Percentiles rank a stretch among this genome's conserved stretches.
Evolutionary conservation across 2,888 invertebrate genomes (phyloP).

Genomic region (Phalera bucephala): DNA sequence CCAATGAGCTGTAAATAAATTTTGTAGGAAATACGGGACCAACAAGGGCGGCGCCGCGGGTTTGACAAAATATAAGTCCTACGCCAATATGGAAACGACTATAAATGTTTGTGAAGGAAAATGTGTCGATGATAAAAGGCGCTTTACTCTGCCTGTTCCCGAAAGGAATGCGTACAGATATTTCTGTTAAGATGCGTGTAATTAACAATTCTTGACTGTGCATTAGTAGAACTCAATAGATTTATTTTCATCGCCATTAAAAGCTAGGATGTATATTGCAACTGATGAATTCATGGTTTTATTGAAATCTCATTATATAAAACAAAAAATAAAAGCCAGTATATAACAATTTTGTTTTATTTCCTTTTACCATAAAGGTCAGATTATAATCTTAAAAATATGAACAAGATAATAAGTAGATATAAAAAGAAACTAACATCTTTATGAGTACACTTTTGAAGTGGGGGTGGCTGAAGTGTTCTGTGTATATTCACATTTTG

Average conservation of each 20-base stretch:
- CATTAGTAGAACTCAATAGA: conserved; percentile 27
- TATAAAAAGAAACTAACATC: no score
- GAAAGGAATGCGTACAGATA: conserved; percentile 19
- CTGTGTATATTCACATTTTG: no score
- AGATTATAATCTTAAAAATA: no score
- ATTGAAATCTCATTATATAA: conserved; percentile 18
- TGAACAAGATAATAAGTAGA: no score
- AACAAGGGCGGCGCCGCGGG: conserved; percentile 48
- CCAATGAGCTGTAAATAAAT: conserved; percentile 38
- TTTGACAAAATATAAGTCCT: conserved; percentile 30
- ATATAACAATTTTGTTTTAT: conserved; percentile 22
- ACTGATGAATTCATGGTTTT: neutral
- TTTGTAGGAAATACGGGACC: conserved; percentile 64
- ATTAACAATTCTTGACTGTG: conserved; percentile 28
- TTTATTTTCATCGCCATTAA: conserved; percentile 24
- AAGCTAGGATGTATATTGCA: conserved; percentile 13
- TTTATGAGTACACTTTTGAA: no score
- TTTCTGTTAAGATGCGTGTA: conserved; percentile 24
- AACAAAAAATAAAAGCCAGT: conserved; percentile 27
- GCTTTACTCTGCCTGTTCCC: conserved; percentile 24
- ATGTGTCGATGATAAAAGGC: conserved; percentile 16
- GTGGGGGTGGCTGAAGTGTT: no score
- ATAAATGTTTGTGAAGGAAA: conserved; percentile 24
- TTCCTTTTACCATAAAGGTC: conserved; percentile 7
- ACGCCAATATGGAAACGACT: conserved; percentile 25